Percentiles rank a stretch among this genome's conserved stretches.
These are phyloP conservation scores for Lontra canadensis DNA, from an alignment of 2,113 vertebrate genomes.

Conservation along the genomic window DNA sequence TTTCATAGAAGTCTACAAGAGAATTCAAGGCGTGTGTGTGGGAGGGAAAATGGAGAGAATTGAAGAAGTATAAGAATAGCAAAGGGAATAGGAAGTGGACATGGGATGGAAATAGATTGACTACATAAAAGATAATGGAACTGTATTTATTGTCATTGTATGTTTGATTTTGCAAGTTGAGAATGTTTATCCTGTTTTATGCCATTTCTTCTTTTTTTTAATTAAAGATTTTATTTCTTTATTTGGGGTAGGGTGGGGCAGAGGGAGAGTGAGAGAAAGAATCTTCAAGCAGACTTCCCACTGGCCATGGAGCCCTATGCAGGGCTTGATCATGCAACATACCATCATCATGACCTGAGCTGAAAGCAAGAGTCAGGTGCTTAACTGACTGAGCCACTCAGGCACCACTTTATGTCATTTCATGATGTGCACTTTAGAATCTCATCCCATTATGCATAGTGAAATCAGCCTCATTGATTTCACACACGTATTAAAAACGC, in stretches of 20 bases:
- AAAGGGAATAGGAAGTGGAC: background rate
- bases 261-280: background rate
- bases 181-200: background rate
- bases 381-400: background rate
- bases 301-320: background rate
- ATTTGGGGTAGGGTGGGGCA: background rate
- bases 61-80: background rate
- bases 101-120: background rate
- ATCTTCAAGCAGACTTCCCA: background rate
- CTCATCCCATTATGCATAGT: background rate
- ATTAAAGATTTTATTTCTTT: background rate
- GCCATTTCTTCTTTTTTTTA: background rate
- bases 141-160: background rate
- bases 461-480: background rate
- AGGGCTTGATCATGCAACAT: background rate
- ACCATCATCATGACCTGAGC: background rate
- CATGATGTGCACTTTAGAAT: background rate
- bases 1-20: background rate
- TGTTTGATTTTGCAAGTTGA: background rate
- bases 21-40: background rate
- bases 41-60: background rate
- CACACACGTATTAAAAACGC: background rate
- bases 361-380: background rate
- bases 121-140: background rate
- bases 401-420: background rate